Evolutionary conservation across 2,113 vertebrate species (phyloP), one percentile per base, ranked within the genome.

Genomic region (Hydrochoerus hydrochaeris): DNA sequence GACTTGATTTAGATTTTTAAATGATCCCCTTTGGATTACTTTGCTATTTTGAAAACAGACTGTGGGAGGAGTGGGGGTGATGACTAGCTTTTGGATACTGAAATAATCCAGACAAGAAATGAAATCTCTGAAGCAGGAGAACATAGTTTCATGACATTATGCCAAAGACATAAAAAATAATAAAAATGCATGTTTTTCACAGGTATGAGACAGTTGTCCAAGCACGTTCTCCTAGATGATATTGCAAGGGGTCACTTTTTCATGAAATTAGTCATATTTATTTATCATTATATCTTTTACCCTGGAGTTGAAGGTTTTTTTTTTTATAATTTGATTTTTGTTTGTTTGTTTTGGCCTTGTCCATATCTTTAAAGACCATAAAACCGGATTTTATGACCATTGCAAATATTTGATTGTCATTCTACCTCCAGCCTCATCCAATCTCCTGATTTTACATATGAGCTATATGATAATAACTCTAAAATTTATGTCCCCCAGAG

Each of bases 201-300:
- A 41, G 38, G 62, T 35, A 95, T 67, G 35, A 90, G 60, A 73
- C 82, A 44, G 28, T 67, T 20, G 5, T 32, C 58, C 52, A 62
- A 54, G 49, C 2, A 69, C 16, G 41, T 22, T 94, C 32, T 96
- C 35, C 58, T 69, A 65, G 19, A 49, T 26, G 13, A 24, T 46
- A 73, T 32, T 63, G 46, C 28, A 65, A 67, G 44, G 49, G 35
- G 17, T 73, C 46, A 24, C 49, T 93, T 60, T 49, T 44, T 77
- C 60, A 41, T 87, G 30, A 87, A 86, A 57, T 77, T 77, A 88
- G 54, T 63, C 7, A 32, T 77, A 44, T 83, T 54, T 57, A 30
- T 67, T 84, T 82, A 57, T 88, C 6, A 46, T 78, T 95, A 22
- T 58, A 14, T 92, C 67, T 94, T 84, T 82, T 65, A 71, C n/a